Base-by-base conservation (phyloP, 2,888 invertebrate genomes). In the Phytoseiulus persimilis region DNA sequence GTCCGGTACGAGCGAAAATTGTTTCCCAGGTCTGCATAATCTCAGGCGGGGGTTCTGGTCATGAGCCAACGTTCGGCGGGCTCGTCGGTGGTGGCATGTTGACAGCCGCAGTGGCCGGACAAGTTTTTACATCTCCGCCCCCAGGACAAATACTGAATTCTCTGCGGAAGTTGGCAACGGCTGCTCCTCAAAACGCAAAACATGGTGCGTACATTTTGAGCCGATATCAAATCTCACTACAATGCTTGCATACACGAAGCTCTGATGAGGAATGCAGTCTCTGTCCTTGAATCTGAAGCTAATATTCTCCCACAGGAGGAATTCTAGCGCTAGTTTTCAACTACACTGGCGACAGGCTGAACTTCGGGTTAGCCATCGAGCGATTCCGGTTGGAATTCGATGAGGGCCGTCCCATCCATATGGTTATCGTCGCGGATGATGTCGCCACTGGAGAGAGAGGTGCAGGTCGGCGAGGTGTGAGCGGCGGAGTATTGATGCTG, bases 1-100 rank as follows among this genome's bases (percentile, higher is more conserved):
- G 39, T 39, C 39, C 3, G 9, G 5, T 6, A 39, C 39, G 9
- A 39, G 9, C 39, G 5, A 9, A 92, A 46, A 91, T 92, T 93
- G 92, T 95, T 94, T 84, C 94, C 94, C 83, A 93, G 46, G 93
- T 94, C n/a, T 93, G 93, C 0, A 89, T 94, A 0, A 91, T 96
- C 6, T 95, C 95, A 89, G 97, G 97, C 0, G 96, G 97, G 0
- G 96, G 96, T 0, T 95, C 96, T 0, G 96, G 97, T 0, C 96
- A 96, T 92, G 96, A 97, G 92, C 96, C 97, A 11, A 93, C 92
- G 46, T 93, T 93, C 92, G 93, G 93, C 90, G 93, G 93, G 90
- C 95, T 95, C 92, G 95, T 97, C 46, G 97, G 97, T 0, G 92
- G 93, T 83, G 96, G 97, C 0, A 95, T 96, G 95, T 92, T 97